Conservation (phyloP, 2,113 vertebrate species). For the Rhineura floridana region DNA sequence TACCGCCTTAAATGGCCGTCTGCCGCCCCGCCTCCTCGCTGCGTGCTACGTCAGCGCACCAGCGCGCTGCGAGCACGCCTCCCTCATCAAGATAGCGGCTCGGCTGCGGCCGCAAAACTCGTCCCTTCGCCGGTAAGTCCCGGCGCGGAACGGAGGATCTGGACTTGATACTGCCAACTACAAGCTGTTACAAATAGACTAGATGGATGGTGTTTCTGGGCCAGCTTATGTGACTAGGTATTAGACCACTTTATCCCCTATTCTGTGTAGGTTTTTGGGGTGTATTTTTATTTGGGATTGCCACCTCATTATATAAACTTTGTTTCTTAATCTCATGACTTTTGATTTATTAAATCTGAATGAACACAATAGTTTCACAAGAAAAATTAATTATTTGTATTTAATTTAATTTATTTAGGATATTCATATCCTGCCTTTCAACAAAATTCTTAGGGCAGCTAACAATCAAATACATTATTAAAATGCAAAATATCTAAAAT, state of each 20-base stretch:
- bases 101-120: too few species aligned
- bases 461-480: too few species aligned
- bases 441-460: not conserved
- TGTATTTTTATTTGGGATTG: not conserved
- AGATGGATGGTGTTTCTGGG: not conserved
- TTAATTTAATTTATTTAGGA: not conserved
- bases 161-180: not conserved
- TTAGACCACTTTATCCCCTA: not conserved
- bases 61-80: too few species aligned
- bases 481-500: not conserved
- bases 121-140: too few species aligned
- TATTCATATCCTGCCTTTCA: not conserved
- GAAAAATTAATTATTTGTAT: not conserved
- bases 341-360: not conserved
- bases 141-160: too few species aligned
- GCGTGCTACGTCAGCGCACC: too few species aligned
- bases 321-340: not conserved
- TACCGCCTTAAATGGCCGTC: too few species aligned
- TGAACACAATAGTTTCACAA: not conserved
- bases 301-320: not conserved
- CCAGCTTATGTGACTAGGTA: not conserved
- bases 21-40: too few species aligned
- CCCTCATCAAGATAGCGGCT: too few species aligned
- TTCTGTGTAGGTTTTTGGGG: not conserved
- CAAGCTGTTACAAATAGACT: not conserved